Conservation (phyloP, 1,140 invertebrate genomes). For the Drosophila jambulina region DNA sequence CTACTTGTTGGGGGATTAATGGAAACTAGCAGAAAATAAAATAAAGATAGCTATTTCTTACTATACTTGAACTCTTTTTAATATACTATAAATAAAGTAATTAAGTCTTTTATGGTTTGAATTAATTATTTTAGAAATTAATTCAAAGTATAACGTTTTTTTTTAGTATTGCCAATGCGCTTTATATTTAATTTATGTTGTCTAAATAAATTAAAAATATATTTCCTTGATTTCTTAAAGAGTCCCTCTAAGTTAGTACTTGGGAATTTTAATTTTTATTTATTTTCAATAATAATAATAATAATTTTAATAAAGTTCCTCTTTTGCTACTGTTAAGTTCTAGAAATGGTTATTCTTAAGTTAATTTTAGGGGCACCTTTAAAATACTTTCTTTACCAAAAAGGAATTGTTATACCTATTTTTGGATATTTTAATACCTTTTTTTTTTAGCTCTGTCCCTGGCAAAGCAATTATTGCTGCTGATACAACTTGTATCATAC, state of each 20-base stretch:
- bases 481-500: too few species aligned
- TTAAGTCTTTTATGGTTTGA: not conserved
- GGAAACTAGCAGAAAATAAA: not conserved
- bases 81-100: not conserved
- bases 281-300: too few species aligned
- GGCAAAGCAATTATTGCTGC: slow-evolving; percentile 3
- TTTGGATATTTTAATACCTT: not conserved
- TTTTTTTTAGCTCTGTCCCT: too few species aligned
- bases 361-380: not conserved
- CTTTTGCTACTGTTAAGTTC: too few species aligned
- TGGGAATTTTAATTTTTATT: not conserved
- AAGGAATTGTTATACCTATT: not conserved
- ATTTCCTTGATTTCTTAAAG: not conserved
- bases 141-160: not conserved
- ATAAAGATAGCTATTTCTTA: not conserved
- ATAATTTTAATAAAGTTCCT: too few species aligned
- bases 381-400: not conserved
- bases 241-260: not conserved
- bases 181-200: not conserved
- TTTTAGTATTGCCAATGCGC: fast-evolving
- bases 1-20: not conserved
- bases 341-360: too few species aligned
- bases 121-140: not conserved
- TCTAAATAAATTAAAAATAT: not conserved
- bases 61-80: not conserved